Evolutionary conservation across 2,113 vertebrate species (phyloP).

Genomic region (Ahaetulla prasina): DNA sequence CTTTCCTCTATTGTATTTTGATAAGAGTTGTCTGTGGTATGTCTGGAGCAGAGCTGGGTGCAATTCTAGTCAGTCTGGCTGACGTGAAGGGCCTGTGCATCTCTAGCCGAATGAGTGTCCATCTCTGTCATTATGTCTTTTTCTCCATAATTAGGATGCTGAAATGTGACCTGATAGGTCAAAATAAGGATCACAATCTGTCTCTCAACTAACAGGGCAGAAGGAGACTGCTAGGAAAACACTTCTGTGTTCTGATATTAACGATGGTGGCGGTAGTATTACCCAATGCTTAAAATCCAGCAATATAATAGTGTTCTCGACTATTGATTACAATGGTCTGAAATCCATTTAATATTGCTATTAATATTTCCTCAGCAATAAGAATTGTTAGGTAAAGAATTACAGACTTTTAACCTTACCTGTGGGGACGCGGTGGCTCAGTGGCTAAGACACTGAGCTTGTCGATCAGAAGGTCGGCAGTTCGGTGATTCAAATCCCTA

Average conservation of each 20-base stretch:
- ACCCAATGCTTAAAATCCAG: background rate
- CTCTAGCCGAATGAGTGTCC: background rate
- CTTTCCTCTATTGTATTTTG: background rate
- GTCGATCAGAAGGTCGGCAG: no score
- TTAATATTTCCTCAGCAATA: background rate
- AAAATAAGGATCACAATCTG: slow-evolving; percentile 25
- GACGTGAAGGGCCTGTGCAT: background rate
- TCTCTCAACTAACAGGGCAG: slow-evolving; percentile 11
- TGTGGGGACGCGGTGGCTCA: no score
- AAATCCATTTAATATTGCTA: background rate
- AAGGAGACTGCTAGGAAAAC: background rate
- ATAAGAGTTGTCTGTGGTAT: background rate
- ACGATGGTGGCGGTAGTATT: background rate
- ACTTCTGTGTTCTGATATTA: background rate
- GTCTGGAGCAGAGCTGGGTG: background rate
- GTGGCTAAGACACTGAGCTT: no score
- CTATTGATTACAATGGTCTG: background rate
- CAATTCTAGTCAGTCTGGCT: background rate
- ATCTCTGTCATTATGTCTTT: background rate
- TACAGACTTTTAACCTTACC: background rate
- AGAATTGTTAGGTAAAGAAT: background rate
- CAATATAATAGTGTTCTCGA: background rate
- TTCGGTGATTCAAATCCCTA: no score
- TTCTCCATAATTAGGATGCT: background rate
- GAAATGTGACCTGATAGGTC: background rate